Evolutionary conservation across 1,140 invertebrate genomes (phyloP), one percentile per base, ranked within the genome.

Genomic region (Dreissena polymorpha): DNA sequence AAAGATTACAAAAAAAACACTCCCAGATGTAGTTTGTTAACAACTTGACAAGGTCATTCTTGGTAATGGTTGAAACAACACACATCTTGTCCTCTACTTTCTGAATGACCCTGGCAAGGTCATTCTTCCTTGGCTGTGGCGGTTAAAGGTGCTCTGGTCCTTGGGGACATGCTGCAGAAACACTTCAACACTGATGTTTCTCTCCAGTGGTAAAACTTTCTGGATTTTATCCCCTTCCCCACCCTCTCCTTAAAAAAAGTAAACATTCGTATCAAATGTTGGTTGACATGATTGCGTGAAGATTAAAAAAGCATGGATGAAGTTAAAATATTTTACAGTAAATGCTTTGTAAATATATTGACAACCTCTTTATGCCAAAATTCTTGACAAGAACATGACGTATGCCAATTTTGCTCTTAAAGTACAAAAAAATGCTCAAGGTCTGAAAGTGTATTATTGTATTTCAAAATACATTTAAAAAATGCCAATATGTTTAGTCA

Each of bases 141-240:
- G 70, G 23, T 68, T 49, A 2, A 82, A 73, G 3, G 21, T 39
- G 71, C 55, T 67, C 21, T 27, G 18, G 14, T 82, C 79, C 5
- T 16, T 27, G 10, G 71, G 79, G 18, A 51, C 10, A 29, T 83
- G 81, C 27, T 76, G 74, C 14, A 83, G 73, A 27, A 70, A 83
- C n/a, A 83, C 12, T 69, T 83, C 81, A 10, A 83, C 68, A n/a
- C 76, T 72, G 10, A 83, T 10, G 39, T 77, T 83, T 72, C 76
- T 83, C 23, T 83, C 81, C 13, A 83, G 65, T 10, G 81, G 72
- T 53, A 83, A 64, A 23, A 76, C 73, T 55, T 83, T 83, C 81
- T 83, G 81, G n/a, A 83, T 64, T 64, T 77, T 83, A 49, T 83
- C 81, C 63, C 71, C 81, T 69, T 76, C 81, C 13, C 73, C 74